A percentile compares a stretch with the other conserved stretches of the same genome.
Evolutionary conservation across 2,888 invertebrate species (phyloP).

Genomic region (Thalpophila matura): DNA sequence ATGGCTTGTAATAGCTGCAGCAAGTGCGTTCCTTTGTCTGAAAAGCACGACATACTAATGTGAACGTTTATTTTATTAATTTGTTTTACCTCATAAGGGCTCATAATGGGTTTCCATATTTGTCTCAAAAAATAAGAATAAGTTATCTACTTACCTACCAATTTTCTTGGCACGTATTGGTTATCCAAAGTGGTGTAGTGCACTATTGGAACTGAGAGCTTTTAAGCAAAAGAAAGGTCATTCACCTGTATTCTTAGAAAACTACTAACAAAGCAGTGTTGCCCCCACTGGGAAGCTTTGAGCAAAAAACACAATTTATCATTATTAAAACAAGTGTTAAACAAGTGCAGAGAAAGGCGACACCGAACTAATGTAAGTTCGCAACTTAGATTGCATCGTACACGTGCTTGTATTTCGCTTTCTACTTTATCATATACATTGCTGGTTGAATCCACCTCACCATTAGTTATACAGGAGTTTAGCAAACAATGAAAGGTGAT

Average conservation of each 20-base stretch:
- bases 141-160: too few relatives aligned
- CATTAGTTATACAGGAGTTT: not conserved
- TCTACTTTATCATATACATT: constrained; percentile 64
- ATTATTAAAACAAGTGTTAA: constrained; percentile 54
- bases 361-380: constrained; percentile 60
- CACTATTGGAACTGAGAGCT: not conserved
- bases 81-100: not conserved
- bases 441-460: constrained; percentile 9
- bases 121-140: too few relatives aligned
- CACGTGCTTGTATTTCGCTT: constrained; percentile 71
- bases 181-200: not conserved
- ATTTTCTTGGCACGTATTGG: not conserved
- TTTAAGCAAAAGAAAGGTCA: not conserved
- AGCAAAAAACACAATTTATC: constrained; percentile 42
- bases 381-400: constrained; percentile 67
- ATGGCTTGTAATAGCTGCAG: not conserved
- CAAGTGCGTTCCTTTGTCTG: not conserved
- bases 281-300: constrained; percentile 1
- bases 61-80: not conserved
- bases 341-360: constrained; percentile 70
- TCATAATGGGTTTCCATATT: not conserved
- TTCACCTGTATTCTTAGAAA: not conserved
- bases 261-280: not conserved
- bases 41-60: not conserved
- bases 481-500: constrained; percentile 19